Percentiles rank a stretch among this genome's conserved stretches.
Evolutionary conservation across 2,113 vertebrate species (phyloP).

Genomic region (Myotis yumanensis): DNA sequence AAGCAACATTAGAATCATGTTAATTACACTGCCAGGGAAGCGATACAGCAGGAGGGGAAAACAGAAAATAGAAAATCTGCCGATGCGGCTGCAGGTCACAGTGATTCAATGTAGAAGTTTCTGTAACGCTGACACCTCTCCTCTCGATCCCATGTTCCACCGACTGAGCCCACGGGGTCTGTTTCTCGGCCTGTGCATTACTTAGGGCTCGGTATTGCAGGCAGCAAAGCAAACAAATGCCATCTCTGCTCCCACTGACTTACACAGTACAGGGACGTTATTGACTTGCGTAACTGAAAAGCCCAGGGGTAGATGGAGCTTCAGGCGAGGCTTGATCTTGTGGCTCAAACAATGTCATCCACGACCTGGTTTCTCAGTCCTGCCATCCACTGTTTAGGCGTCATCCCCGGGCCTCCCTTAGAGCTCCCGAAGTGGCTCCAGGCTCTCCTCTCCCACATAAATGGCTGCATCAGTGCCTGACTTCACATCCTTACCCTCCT

Average conservation of each 20-base stretch:
- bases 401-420: background rate
- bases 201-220: background rate
- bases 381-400: background rate
- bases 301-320: background rate
- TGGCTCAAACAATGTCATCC: background rate
- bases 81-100: background rate
- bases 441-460: background rate
- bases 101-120: background rate
- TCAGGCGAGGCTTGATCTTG: background rate
- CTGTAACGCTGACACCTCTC: background rate
- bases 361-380: background rate
- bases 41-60: background rate
- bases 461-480: background rate
- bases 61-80: background rate
- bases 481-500: background rate
- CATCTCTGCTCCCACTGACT: background rate
- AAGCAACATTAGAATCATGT: background rate
- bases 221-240: background rate
- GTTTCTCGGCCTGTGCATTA: background rate
- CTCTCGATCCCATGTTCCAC: background rate
- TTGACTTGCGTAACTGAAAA: background rate
- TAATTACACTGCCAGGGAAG: constrained; percentile 33
- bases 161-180: background rate
- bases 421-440: background rate
- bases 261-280: background rate